Percentiles rank a stretch among this genome's conserved stretches.
These are phyloP conservation scores for Mercenaria mercenaria DNA, from an alignment of 1,140 invertebrate species.

Conservation along the genomic window DNA sequence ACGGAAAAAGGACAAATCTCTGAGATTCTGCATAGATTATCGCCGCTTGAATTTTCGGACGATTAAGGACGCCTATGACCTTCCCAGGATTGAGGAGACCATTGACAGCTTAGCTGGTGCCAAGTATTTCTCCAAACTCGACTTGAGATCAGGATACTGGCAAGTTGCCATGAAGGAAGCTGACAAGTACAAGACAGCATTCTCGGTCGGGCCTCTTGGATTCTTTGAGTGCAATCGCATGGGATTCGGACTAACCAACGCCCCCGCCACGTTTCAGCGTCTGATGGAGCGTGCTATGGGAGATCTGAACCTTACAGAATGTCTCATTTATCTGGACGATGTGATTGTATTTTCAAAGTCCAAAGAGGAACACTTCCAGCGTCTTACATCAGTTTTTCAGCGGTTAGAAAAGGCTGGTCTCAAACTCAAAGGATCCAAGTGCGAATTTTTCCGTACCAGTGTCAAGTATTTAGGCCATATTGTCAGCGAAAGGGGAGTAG, in stretches of 20 bases:
- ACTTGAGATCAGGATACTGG: background rate
- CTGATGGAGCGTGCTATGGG: background rate
- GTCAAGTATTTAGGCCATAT: background rate
- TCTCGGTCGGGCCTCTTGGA: background rate
- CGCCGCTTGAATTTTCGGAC: background rate
- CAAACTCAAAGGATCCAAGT: background rate
- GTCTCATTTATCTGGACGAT: background rate
- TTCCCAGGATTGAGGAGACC: background rate
- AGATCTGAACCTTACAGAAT: background rate
- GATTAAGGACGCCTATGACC: background rate
- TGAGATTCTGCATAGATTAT: background rate
- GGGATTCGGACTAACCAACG: background rate
- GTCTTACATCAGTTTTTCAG: background rate
- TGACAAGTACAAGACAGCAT: background rate
- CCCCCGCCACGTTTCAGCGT: background rate
- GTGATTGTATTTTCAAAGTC: too few relatives aligned
- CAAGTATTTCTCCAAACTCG: conserved; percentile 53
- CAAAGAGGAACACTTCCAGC: background rate
- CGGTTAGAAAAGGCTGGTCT: background rate
- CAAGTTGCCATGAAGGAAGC: background rate
- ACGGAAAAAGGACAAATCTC: too few relatives aligned
- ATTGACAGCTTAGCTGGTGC: background rate
- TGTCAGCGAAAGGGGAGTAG: background rate
- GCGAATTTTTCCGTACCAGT: background rate
- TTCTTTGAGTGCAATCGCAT: background rate